A percentile compares a stretch with the other conserved stretches of the same genome.
phyloP scores from a whole-genome alignment of 2,797 vertebrate species.

The Hirundo rustica region DNA sequence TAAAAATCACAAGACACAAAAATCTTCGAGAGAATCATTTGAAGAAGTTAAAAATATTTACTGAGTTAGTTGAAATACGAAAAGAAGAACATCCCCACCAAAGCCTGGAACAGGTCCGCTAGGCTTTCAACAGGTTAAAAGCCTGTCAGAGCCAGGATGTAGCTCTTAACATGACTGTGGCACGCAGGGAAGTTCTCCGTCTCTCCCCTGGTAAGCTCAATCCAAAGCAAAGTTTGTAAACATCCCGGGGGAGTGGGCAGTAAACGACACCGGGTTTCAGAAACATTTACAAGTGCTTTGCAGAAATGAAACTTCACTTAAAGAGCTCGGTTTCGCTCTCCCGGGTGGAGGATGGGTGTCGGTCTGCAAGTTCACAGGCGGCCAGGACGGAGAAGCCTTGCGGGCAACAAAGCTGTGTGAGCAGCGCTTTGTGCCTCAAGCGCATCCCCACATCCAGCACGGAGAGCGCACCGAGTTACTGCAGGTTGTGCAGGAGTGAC shows the following conservation, averaged over 20 bases:
- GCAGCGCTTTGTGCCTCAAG: background rate
- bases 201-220: background rate
- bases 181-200: background rate
- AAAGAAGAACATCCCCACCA: background rate
- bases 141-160: background rate
- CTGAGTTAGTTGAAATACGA: background rate
- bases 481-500: background rate
- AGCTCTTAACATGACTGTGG: background rate
- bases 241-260: background rate
- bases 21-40: background rate
- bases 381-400: background rate
- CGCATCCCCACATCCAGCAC: background rate
- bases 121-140: slow-evolving; percentile 12
- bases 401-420: background rate
- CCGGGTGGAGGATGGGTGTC: background rate
- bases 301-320: slow-evolving; percentile 1
- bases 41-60: background rate
- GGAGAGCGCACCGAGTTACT: rapidly evolving
- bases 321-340: background rate
- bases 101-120: background rate
- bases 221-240: slow-evolving; percentile 22
- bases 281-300: slow-evolving; percentile 17
- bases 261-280: background rate
- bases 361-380: background rate
- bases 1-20: background rate